Percentiles rank a stretch among this genome's conserved stretches.
Conservation (phyloP, 1,140 invertebrate species). For the Drosophila triauraria region DNA sequence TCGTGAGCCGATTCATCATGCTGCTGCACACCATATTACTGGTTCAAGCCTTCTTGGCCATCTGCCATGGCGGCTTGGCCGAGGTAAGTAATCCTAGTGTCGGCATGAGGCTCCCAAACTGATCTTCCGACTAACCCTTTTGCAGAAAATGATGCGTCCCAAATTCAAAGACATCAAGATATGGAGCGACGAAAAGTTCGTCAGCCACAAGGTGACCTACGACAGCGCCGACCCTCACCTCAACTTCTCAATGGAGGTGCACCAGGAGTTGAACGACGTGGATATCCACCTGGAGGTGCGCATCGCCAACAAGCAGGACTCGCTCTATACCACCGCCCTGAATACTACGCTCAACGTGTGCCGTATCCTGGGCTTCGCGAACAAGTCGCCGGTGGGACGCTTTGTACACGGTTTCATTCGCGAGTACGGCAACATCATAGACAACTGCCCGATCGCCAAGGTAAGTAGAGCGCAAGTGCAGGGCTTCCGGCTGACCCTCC, state of each 20-base stretch:
- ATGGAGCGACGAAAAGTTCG: conserved; percentile 76
- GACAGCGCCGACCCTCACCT: conserved; percentile 73
- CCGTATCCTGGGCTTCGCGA: conserved; percentile 62
- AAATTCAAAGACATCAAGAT: conserved; percentile 73
- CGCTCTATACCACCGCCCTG: conserved; percentile 54
- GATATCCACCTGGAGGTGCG: conserved; percentile 66
- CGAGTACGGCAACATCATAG: conserved; percentile 74
- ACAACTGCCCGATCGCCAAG: conserved; percentile 72
- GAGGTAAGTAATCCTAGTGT: conserved; percentile 45
- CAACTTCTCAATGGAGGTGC: conserved; percentile 74
- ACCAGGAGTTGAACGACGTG: conserved; percentile 67
- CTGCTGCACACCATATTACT: conserved; percentile 40
- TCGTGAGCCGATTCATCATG: conserved; percentile 45
- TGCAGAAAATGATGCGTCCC: conserved; percentile 79
- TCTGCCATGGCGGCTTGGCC: conserved; percentile 43
- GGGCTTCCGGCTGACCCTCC: conserved; percentile 11
- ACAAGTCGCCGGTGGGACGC: conserved; percentile 70
- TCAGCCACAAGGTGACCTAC: conserved; percentile 68
- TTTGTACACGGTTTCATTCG: conserved; percentile 67
- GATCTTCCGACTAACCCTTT: background rate
- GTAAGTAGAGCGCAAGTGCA: conserved; percentile 35
- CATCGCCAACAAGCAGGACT: conserved; percentile 66
- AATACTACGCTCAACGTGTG: conserved; percentile 76
- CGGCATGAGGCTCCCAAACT: background rate
- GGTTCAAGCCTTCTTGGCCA: conserved; percentile 47